Evolutionary conservation across 1,140 invertebrate species (phyloP), one percentile per base, ranked within the genome.

Genomic region (Streblospio benedicti): DNA sequence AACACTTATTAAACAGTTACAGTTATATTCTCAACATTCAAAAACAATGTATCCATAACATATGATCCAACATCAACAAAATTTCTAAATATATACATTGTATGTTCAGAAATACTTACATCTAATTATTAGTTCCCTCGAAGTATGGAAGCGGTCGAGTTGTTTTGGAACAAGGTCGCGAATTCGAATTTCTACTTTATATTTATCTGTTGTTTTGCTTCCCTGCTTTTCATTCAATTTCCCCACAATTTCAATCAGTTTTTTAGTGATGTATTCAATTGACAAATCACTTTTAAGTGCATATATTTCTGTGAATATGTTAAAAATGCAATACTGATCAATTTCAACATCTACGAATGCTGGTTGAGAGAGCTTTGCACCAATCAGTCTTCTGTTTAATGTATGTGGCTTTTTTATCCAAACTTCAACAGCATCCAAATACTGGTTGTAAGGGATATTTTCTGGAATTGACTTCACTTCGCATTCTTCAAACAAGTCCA

Each of bases 371-470:
- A 71, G 57, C 59, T 68, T 67, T 6, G 72, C 60, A 6, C 76
- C 75, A 62, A 70, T 70, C 16, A 79, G 51, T 31, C 72, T 63
- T 60, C 70, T 65, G 65, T 80, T 80, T 1, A 77, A 64, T 28
- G 78, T 70, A 58, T 80, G 77, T 4, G 79, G 79, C 65, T 77
- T 77, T 57, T 77, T 71, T 27, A 78, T 67, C 69, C 71, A 79
- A 9, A 80, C 66, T 5, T 68, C 63, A 2, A 77, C n/a, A 9
- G 73, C 66, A 44, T 67, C 30, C n/a, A n/a, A n/a, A n/a, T n/a
- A n/a, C n/a, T n/a, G n/a, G n/a, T n/a, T n/a, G n/a, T n/a, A n/a
- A n/a, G n/a, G n/a, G n/a, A n/a, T n/a, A n/a, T n/a, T n/a, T n/a
- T n/a, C n/a, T n/a, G n/a, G n/a, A n/a, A n/a, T n/a, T n/a, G n/a